Percentiles rank a stretch among this genome's conserved stretches.
Evolutionary conservation across 2,888 invertebrate genomes (phyloP).

Genomic region (Lithophane ornitopus): DNA sequence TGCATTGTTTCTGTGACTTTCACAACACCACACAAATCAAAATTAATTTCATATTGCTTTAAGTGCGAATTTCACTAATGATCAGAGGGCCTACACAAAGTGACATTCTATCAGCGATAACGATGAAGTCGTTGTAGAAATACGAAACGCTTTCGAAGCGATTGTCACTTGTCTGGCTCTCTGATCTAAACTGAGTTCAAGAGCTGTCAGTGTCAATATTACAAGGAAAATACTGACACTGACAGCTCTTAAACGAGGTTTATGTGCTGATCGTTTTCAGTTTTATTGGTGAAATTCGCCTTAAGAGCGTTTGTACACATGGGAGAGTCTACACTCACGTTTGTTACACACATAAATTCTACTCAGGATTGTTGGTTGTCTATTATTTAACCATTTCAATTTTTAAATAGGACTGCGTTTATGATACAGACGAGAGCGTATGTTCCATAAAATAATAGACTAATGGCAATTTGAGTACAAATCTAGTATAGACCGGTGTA

Average conservation of each 20-base stretch:
- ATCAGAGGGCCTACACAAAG: too few species aligned
- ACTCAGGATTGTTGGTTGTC: background rate
- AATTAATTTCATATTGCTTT: background rate
- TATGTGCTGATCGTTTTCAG: too few species aligned
- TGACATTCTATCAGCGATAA: too few species aligned
- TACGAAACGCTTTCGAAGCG: too few species aligned
- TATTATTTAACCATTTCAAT: slow-evolving; percentile 10
- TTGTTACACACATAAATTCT: slow-evolving; percentile 6
- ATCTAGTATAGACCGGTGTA: background rate
- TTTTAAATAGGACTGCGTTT: slow-evolving; percentile 2
- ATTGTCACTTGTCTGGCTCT: too few species aligned
- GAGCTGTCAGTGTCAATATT: too few species aligned
- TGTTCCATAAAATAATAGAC: slow-evolving; percentile 2
- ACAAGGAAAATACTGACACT: too few species aligned
- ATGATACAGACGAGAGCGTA: too few species aligned
- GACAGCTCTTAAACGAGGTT: too few species aligned
- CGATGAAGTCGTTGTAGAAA: too few species aligned
- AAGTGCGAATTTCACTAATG: background rate
- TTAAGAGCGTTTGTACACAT: slow-evolving; percentile 21
- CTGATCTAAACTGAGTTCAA: too few species aligned
- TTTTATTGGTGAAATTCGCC: too few species aligned
- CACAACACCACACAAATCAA: slow-evolving; percentile 31
- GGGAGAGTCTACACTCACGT: slow-evolving; percentile 6
- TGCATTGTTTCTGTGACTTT: slow-evolving; percentile 14
- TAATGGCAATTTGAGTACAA: background rate